Base-by-base conservation (phyloP, 2,113 vertebrate genomes). In the Fregata magnificens region DNA sequence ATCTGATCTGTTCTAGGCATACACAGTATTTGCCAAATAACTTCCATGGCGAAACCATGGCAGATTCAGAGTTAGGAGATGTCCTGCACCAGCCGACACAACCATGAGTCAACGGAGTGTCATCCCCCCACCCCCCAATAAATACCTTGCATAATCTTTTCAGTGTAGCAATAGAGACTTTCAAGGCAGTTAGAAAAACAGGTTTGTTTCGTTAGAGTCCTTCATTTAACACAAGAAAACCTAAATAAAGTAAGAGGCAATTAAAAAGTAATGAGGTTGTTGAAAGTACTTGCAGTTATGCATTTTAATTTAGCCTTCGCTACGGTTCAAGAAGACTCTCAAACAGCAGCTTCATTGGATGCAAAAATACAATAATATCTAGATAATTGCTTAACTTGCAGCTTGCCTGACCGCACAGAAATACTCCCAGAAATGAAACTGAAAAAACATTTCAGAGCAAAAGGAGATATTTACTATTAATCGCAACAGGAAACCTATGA, bases 171-270 rank as follows among this genome's bases (percentile, higher is more conserved):
- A 47, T 7, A 38, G 36, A 81, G 52, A 69, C 70, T 84, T 74
- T 28, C 66, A 49, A 31, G 73, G 62, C 58, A 93, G 49, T 47
- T 47, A 47, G 45, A 47, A 47, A 47, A 47, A 47, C 45, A 47
- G 45, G 45, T 47, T 47, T 47, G 45, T 47, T 47, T 47, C 45
- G 18, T 47, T 47, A 47, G 45, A 47, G 45, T 29, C n/a, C 52
- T 92, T 70, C 66, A 31, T 25, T 91, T 79, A 95, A 73, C 58
- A 85, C 40, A 70, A 91, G 36, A 79, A 92, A 96, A 77, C n/a
- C 73, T 58, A 87, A 71, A 86, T 34, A 81, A 92, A 91, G 67
- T 42, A 83, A 88, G 56, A 82, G n/a, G 73, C 70, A 82, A 87
- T 66, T 91, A 89, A 66, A 93, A 95, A 95, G 58, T 36, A 38